Evolutionary conservation across 2,888 invertebrate species (phyloP), one percentile per base, ranked within the genome.

Genomic region (Nomada ruficornis): DNA sequence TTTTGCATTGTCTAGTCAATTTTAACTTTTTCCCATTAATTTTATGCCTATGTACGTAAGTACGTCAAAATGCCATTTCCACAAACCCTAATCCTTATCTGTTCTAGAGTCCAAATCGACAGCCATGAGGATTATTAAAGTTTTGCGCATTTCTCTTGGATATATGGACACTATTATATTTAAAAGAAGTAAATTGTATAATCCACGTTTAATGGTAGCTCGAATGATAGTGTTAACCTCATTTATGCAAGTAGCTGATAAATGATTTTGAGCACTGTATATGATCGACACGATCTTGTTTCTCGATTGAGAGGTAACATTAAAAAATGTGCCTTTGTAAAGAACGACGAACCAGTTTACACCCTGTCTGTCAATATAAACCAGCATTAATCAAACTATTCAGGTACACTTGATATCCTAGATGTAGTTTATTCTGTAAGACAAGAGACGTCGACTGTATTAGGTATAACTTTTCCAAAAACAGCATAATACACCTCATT

Each of bases 371-470:
- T 60, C 70, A 15, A 20, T 20, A n/a, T 15, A 59, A 70, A 70
- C 15, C 60, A 29, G 47, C 60, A 60, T 70, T 70, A 60, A 70
- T 70, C 70, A 70, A 70, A 70, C 44, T 13, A 26, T 29, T 60
- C 69, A 5, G n/a, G 29, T 50, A 10, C 5, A 23, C 59, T 44
- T 2, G 10, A 2, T 44, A 26, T 13, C 3, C 47, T 47, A 20
- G 15, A 13, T 13, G 47, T 13, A 47, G 13, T 47, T 47, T 47
- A 47, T 47, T 13, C 47, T 47, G 11, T 0, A 11, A 4, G 47
- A 47, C 11, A 47, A 15, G 47, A 15, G 15, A 15, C 10, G 15
- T 47, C 15, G 10, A 15, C 15, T 11, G 47, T 47, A 3, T 47
- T 47, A 15, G 15, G 15, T 47, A 47, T 13, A 47, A 47, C 10